phyloP scores from a whole-genome alignment of 2,888 invertebrate species.

The Apamea crenata region DNA sequence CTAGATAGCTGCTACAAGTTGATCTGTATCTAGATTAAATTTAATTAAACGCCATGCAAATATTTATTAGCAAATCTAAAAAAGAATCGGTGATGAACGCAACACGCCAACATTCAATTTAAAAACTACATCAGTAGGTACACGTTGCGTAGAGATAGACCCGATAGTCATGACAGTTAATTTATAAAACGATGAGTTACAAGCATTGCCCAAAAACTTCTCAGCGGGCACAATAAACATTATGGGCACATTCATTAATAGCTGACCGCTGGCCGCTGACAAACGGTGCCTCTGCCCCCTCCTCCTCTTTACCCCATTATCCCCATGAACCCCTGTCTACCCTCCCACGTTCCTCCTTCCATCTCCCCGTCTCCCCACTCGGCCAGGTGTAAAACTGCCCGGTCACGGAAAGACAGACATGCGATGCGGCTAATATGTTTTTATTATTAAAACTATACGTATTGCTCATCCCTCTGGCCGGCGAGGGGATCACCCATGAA shows the following conservation, averaged over 20 bases:
- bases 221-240: conserved; percentile 88
- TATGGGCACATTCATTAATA: conserved; percentile 89
- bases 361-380: conserved; percentile 77
- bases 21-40: conserved; percentile 27
- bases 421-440: conserved; percentile 90
- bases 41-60: conserved; percentile 19
- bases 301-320: conserved; percentile 79
- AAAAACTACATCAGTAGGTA: conserved; percentile 40
- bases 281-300: conserved; percentile 84
- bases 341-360: conserved; percentile 74
- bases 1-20: neutral
- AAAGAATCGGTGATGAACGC: conserved; percentile 21
- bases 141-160: conserved; percentile 48
- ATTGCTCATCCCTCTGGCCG: conserved; percentile 81
- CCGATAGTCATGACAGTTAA: conserved; percentile 77
- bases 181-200: conserved; percentile 86
- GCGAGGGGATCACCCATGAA: conserved; percentile 85
- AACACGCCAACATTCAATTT: conserved; percentile 56
- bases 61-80: conserved; percentile 34
- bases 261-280: conserved; percentile 88
- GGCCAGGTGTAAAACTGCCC: conserved; percentile 90
- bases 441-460: conserved; percentile 87
- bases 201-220: conserved; percentile 82
- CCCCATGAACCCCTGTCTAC: conserved; percentile 76
- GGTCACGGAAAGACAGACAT: conserved; percentile 89